Percentiles rank a stretch among this genome's conserved stretches.
phyloP scores from a whole-genome alignment of 2,797 vertebrate genomes.

The Morelia viridis region DNA sequence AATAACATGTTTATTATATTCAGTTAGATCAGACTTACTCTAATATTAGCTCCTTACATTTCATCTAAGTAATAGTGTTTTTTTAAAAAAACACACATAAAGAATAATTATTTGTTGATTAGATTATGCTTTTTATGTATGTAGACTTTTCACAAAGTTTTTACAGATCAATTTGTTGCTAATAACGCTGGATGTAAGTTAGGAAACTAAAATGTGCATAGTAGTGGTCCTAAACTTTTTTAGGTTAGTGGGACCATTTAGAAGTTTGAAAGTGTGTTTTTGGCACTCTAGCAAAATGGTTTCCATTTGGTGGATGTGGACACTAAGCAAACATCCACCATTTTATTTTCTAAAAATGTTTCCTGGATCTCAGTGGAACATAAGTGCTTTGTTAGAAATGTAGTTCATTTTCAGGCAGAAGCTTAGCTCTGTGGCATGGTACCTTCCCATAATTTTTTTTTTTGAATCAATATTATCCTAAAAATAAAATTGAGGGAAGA shows the following conservation, averaged over 20 bases:
- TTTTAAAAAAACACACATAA: neutral
- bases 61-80: neutral
- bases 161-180: slow-evolving; percentile 1
- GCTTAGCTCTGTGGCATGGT: neutral
- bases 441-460: neutral
- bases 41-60: slow-evolving; percentile 13
- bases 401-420: neutral
- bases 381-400: neutral
- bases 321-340: neutral
- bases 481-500: neutral
- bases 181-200: neutral
- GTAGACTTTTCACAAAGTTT: neutral
- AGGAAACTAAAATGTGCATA: neutral
- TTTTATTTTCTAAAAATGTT: neutral
- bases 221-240: neutral
- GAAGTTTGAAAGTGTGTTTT: neutral
- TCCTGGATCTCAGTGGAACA: neutral
- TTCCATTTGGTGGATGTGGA: neutral
- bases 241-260: neutral
- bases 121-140: neutral
- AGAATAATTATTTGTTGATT: neutral
- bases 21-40: slow-evolving; percentile 1
- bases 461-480: neutral
- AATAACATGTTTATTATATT: slow-evolving; percentile 22
- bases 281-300: neutral